phyloP scores from a whole-genome alignment of 2,797 vertebrate species.

The Urocyon cinereoargenteus region DNA sequence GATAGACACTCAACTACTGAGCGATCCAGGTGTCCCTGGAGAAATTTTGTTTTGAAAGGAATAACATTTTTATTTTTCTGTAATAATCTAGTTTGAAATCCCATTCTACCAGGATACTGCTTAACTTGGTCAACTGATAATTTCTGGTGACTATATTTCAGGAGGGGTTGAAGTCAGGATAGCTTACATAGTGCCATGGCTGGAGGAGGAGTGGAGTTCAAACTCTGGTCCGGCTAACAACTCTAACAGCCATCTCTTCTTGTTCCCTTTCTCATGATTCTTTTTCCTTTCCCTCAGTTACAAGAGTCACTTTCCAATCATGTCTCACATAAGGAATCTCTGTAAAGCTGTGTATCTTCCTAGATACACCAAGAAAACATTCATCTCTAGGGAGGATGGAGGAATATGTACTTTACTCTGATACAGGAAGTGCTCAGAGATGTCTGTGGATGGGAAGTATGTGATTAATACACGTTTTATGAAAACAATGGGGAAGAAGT shows the following conservation, averaged over 20 bases:
- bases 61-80: constrained; percentile 26
- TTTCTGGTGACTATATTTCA: constrained; percentile 12
- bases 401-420: constrained; percentile 15
- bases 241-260: not conserved
- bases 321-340: not conserved
- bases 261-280: not conserved
- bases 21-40: not conserved
- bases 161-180: not conserved
- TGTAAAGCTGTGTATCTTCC: not conserved
- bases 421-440: not conserved
- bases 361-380: not conserved
- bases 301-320: not conserved
- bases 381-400: not conserved
- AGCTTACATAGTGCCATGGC: not conserved
- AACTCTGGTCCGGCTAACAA: constrained; percentile 26
- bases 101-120: not conserved
- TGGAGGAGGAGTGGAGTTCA: not conserved
- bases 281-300: not conserved
- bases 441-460: constrained; percentile 24
- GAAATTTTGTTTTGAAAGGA: constrained; percentile 42
- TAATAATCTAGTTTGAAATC: constrained; percentile 2
- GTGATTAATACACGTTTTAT: not conserved
- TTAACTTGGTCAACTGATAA: constrained; percentile 21
- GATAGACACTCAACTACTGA: too few relatives aligned
- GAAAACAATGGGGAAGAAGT: not conserved